These are phyloP conservation scores for Portevinia maculata DNA, from an alignment of 2,888 invertebrate species.

Conservation along the genomic window DNA sequence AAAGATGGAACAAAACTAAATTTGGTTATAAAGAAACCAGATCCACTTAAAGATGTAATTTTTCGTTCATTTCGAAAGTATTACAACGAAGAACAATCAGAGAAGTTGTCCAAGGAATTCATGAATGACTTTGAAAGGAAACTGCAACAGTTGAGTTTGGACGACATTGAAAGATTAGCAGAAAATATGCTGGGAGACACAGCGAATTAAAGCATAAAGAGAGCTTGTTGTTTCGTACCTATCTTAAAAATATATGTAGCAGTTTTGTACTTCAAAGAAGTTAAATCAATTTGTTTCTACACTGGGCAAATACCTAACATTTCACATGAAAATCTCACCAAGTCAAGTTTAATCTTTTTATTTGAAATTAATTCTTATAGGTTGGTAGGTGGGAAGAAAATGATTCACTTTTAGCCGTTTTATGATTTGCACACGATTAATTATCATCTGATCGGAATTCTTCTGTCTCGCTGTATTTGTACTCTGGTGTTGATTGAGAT, in stretches of 20 bases:
- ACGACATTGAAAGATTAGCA: conserved; percentile 81
- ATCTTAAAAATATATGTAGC: conserved; percentile 37
- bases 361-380: too few species aligned
- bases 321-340: too few species aligned
- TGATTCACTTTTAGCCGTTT: conserved; percentile 31
- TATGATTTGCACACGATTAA: conserved; percentile 32
- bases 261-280: conserved; percentile 15
- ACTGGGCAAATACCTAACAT: too few species aligned
- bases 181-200: conserved; percentile 75
- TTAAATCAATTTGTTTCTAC: too few species aligned
- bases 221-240: conserved; percentile 54
- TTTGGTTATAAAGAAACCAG: conserved; percentile 88
- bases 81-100: conserved; percentile 86
- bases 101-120: conserved; percentile 80
- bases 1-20: conserved; percentile 90
- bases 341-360: too few species aligned
- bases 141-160: conserved; percentile 80
- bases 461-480: conserved; percentile 58
- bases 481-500: conserved; percentile 53
- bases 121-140: conserved; percentile 81
- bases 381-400: neutral
- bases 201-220: conserved; percentile 7
- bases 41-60: conserved; percentile 85
- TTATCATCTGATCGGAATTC: conserved; percentile 30
- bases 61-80: conserved; percentile 83